Evolutionary conservation across 64 coral and sea anemone species (phyloP).

Genomic region (Pocillopora damicornis): DNA sequence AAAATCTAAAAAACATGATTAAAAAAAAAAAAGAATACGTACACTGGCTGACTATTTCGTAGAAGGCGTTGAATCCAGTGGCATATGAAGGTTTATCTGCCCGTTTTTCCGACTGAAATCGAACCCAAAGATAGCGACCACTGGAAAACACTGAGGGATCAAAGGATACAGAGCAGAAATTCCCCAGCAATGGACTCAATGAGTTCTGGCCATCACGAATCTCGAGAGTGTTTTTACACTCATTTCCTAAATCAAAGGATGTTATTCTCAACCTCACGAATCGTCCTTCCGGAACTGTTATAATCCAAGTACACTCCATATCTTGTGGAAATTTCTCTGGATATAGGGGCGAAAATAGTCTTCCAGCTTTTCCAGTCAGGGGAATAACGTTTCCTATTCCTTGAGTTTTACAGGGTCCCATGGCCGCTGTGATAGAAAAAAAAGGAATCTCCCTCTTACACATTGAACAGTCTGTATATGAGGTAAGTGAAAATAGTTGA

Average conservation of each 20-base stretch:
- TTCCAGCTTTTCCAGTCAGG: constrained; percentile 8
- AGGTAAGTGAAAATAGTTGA: no score
- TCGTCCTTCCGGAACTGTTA: constrained; percentile 41
- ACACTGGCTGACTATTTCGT: constrained; percentile 19
- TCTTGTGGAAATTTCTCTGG: constrained; percentile 44
- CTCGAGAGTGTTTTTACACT: constrained; percentile 18
- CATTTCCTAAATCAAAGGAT: background rate
- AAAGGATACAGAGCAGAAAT: constrained; percentile 1
- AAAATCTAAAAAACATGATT: no score
- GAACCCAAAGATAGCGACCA: constrained; percentile 49
- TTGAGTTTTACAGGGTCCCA: constrained; percentile 7
- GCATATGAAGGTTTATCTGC: background rate
- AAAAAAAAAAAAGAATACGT: background rate
- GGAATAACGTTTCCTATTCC: constrained; percentile 34
- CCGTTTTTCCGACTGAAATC: constrained; percentile 1
- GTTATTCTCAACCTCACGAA: constrained; percentile 35
- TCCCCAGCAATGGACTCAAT: background rate
- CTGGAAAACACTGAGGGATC: constrained; percentile 35
- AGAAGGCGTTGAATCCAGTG: constrained; percentile 2
- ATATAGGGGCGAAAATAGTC: constrained; percentile 42
- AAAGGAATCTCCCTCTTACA: background rate
- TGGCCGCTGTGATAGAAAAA: background rate
- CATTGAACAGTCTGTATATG: background rate
- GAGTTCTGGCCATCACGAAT: background rate
- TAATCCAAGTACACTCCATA: constrained; percentile 69